Evolutionary conservation across 1,140 invertebrate species (phyloP).

Genomic region (Centruroides sculpturatus): DNA sequence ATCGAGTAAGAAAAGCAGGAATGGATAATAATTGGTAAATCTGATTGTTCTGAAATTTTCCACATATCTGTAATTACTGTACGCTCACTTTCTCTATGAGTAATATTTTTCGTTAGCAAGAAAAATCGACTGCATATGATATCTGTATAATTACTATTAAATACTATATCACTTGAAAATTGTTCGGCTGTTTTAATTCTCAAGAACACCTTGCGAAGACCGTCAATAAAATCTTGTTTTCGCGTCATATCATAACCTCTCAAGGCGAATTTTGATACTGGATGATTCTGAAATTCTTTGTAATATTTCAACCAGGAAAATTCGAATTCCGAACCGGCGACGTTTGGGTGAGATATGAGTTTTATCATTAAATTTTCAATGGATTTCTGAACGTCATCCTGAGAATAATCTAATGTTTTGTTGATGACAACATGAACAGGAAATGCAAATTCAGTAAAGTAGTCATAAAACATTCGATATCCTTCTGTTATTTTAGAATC

Average conservation of each 20-base stretch:
- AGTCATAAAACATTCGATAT: conserved; percentile 71
- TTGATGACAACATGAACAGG: conserved; percentile 70
- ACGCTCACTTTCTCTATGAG: conserved; percentile 73
- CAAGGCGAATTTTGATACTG: conserved; percentile 43
- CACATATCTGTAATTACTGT: conserved; percentile 70
- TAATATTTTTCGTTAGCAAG: conserved; percentile 76
- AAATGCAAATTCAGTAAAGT: conserved; percentile 79
- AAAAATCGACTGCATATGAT: conserved; percentile 71
- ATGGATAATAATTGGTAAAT: conserved; percentile 44
- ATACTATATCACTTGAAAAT: conserved; percentile 67
- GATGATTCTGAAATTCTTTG: conserved; percentile 54
- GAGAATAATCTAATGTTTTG: conserved; percentile 69
- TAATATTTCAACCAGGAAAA: conserved; percentile 82
- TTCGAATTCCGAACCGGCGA: conserved; percentile 50
- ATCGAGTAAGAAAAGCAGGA: conserved; percentile 57
- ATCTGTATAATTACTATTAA: conserved; percentile 51
- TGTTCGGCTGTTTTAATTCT: conserved; percentile 32
- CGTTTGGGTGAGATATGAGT: conserved; percentile 65
- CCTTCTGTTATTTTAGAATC: conserved; percentile 80
- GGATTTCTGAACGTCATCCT: conserved; percentile 54
- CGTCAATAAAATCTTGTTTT: conserved; percentile 55
- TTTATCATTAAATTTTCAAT: conserved; percentile 60
- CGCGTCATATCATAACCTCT: conserved; percentile 53
- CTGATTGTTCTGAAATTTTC: conserved; percentile 55
- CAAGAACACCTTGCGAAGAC: conserved; percentile 46